Base-by-base conservation (phyloP, 2,113 vertebrate species). In the Caloenas nicobarica region DNA sequence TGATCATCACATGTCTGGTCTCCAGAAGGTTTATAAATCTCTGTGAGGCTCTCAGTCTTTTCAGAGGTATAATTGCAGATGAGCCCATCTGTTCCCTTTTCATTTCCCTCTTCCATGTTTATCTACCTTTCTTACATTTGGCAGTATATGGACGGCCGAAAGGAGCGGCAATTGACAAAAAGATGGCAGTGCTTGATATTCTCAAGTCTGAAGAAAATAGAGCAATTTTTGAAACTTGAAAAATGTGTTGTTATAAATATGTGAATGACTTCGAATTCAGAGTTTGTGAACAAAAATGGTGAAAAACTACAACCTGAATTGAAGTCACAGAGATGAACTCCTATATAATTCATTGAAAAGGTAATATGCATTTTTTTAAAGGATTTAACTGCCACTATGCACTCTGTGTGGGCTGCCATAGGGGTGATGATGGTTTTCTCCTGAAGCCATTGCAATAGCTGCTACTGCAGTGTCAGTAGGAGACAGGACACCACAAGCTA, bases 1-100 rank as follows among this genome's bases (percentile, higher is more conserved):
- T 86, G 28, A 80, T 91, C 60, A 80, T 21, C 28, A 86, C 81
- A 84, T 86, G 72, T 77, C 68, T 88, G 46, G 34, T 80, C 38
- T 93, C 87, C 87, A 93, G 89, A 91, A 95, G 74, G 62, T 86
- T 93, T 81, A 66, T 95, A 91, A 88, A 93, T 88, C 51, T 89
- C 54, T 62, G 21, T 34, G 85, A 93, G 82, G 46, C 71, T 44
- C 50, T 89, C 36, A 61, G 44, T 89, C 70, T 88, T 93, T 95
- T 93, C 68, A 60, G 91, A 91, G 62, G 71, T 91, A 70, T 94
- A 89, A 86, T 29, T 89, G 74, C 89, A 91, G 93, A 91, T 88
- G 62, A 68, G 51, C 11, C 91, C 93, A 93, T 95, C 93, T 96
- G 87, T 90, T 93, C 79, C 31, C 13, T 88, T 94, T 94, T 91